These are phyloP conservation scores for Folsomia manolachei DNA, from an alignment of 2,888 invertebrate genomes.

Conservation along the genomic window DNA sequence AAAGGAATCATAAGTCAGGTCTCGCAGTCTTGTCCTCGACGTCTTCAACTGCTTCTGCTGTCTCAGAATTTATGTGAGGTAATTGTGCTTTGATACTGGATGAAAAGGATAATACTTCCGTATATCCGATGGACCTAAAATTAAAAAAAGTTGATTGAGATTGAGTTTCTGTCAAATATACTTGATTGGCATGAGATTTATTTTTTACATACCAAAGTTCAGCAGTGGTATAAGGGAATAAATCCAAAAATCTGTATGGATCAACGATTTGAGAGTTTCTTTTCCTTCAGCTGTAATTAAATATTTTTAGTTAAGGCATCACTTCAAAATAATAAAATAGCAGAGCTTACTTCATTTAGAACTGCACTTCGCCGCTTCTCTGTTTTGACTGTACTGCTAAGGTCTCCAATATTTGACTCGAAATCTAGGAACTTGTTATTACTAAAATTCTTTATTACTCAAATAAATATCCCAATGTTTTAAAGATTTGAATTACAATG, in stretches of 20 bases:
- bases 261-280: slow-evolving; percentile 94
- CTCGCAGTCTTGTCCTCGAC: slow-evolving; percentile 64
- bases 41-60: slow-evolving; percentile 57
- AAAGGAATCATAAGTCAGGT: slow-evolving; percentile 98
- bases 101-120: slow-evolving; percentile 61
- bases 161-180: no score
- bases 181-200: no score
- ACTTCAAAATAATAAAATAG: no score
- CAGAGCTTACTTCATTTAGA: slow-evolving; percentile 77
- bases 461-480: no score
- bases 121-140: slow-evolving; percentile 71
- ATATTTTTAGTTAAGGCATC: no score
- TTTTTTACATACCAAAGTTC: slow-evolving; percentile 82
- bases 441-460: no score
- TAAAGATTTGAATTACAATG: no score
- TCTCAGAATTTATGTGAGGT: slow-evolving; percentile 31
- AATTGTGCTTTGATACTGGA: slow-evolving; percentile 45
- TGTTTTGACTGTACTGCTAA: slow-evolving; percentile 95
- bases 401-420: slow-evolving; percentile 96
- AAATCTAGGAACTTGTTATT: slow-evolving; percentile 97
- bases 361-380: slow-evolving; percentile 89
- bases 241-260: slow-evolving; percentile 88
- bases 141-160: background rate
- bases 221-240: slow-evolving; percentile 86
- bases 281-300: slow-evolving; percentile 74